Percentiles rank a stretch among this genome's conserved stretches.
Evolutionary conservation across 2,113 vertebrate species (phyloP).

Genomic region (Platichthys stellatus): DNA sequence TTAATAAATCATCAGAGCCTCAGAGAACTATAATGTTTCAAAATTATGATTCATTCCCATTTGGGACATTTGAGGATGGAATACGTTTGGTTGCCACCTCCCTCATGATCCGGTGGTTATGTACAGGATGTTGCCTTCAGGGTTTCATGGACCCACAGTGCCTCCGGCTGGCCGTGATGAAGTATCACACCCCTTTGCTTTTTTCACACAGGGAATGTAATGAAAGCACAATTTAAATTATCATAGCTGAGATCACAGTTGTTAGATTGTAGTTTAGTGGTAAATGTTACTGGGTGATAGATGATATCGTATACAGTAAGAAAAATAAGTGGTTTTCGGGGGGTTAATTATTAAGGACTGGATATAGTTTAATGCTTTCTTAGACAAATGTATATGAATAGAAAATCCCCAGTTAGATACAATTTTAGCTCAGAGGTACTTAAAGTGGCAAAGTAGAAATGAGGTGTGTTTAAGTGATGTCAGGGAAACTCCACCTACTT

Average conservation of each 20-base stretch:
- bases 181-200: constrained; percentile 58
- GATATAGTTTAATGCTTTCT: constrained; percentile 24
- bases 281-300: constrained; percentile 30
- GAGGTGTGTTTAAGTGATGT: constrained; percentile 15
- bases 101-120: constrained; percentile 53
- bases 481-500: constrained; percentile 36
- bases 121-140: constrained; percentile 68
- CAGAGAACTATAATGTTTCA: too few species aligned
- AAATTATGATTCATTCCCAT: too few species aligned
- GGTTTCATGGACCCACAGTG: constrained; percentile 52
- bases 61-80: too few species aligned
- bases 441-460: constrained; percentile 7
- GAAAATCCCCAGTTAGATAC: constrained; percentile 26
- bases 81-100: constrained; percentile 15
- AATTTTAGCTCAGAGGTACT: constrained; percentile 11
- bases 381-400: constrained; percentile 16
- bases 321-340: constrained; percentile 11
- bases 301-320: constrained; percentile 38
- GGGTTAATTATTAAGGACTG: constrained; percentile 26
- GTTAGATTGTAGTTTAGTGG: constrained; percentile 31
- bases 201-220: constrained; percentile 65
- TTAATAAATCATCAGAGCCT: too few species aligned
- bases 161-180: constrained; percentile 53
- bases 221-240: constrained; percentile 80
- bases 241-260: constrained; percentile 18